Evolutionary conservation across 2,888 invertebrate species (phyloP).

Genomic region (Pristionchus maxplancki): DNA sequence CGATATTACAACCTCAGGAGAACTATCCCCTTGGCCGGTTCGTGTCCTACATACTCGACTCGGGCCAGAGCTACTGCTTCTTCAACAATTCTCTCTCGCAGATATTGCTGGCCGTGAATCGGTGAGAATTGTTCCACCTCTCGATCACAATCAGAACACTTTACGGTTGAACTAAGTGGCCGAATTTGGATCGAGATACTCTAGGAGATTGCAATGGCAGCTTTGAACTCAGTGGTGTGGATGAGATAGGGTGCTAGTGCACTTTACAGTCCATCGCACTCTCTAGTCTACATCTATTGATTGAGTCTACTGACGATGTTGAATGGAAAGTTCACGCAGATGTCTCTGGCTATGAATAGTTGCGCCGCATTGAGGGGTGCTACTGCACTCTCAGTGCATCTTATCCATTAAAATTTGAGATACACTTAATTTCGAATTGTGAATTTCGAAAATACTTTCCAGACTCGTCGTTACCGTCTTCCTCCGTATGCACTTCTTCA

Average conservation of each 20-base stretch:
- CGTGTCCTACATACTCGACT: neutral
- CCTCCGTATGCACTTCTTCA: neutral
- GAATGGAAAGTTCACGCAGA: neutral
- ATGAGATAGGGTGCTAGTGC: neutral
- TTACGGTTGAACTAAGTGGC: too few relatives aligned
- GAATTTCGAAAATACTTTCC: too few relatives aligned
- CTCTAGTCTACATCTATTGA: neutral
- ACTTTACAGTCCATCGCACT: neutral
- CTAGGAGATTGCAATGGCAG: too few relatives aligned
- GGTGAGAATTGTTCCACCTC: neutral
- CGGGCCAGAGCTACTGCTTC: constrained; percentile 22
- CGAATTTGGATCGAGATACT: too few relatives aligned
- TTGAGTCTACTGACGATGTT: neutral
- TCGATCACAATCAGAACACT: neutral
- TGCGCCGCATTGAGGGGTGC: too few relatives aligned
- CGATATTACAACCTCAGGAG: too few relatives aligned
- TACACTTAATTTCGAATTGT: too few relatives aligned
- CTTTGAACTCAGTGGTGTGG: neutral
- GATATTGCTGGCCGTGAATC: neutral
- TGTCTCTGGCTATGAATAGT: too few relatives aligned
- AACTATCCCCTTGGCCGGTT: neutral
- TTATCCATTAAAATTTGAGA: too few relatives aligned
- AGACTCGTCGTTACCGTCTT: neutral
- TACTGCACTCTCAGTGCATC: too few relatives aligned
- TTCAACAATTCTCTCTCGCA: constrained; percentile 5